Percentiles rank a stretch among this genome's conserved stretches.
These are phyloP conservation scores for Valencia hispanica DNA, from an alignment of 2,797 vertebrate genomes.

Conservation along the genomic window DNA sequence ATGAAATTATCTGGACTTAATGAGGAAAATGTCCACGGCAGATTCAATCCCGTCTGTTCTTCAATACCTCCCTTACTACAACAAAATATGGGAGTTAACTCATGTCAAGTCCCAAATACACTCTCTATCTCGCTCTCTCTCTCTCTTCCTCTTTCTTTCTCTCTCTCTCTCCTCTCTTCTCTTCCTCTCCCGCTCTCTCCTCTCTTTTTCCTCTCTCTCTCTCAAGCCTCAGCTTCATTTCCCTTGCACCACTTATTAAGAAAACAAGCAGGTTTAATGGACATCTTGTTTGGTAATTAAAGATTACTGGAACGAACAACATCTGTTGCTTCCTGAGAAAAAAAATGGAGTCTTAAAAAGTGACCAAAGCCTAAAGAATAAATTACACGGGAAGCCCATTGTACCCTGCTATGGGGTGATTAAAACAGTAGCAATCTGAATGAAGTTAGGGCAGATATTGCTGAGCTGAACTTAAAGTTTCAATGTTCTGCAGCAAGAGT, in stretches of 20 bases:
- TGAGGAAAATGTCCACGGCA: constrained; percentile 40
- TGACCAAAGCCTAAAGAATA: constrained; percentile 66
- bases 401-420: constrained; percentile 44
- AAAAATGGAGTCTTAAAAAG: constrained; percentile 59
- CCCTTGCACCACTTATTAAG: constrained; percentile 52
- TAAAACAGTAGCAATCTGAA: constrained; percentile 44
- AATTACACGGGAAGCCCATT: constrained; percentile 42
- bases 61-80: constrained; percentile 12
- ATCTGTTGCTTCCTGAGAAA: constrained; percentile 47
- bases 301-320: constrained; percentile 62
- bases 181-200: constrained; percentile 17
- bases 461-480: constrained; percentile 16
- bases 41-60: constrained; percentile 27
- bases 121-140: constrained; percentile 12
- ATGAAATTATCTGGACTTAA: constrained; percentile 37
- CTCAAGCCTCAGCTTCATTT: constrained; percentile 61
- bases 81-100: constrained; percentile 3
- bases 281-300: constrained; percentile 73
- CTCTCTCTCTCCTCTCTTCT: constrained; percentile 7
- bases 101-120: constrained; percentile 27
- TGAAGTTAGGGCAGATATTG: constrained; percentile 20
- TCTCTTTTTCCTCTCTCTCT: constrained; percentile 19
- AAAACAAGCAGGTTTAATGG: constrained; percentile 72
- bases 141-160: constrained; percentile 10
- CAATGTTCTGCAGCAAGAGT: constrained; percentile 20